Percentiles rank a stretch among this genome's conserved stretches.
phyloP scores from a whole-genome alignment of 2,113 vertebrate species.

The Labeo catla region DNA sequence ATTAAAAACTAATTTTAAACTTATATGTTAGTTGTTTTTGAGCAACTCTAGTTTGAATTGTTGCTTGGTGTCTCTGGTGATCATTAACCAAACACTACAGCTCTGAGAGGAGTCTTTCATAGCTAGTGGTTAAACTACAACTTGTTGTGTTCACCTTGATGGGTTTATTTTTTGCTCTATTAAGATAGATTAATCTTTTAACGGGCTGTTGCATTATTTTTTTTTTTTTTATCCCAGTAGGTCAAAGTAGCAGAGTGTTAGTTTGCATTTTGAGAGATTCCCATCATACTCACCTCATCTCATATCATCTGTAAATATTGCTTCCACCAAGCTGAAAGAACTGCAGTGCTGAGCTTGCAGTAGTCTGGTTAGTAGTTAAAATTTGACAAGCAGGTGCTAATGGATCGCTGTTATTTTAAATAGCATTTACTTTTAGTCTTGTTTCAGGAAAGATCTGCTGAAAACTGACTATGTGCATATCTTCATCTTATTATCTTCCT shows the following conservation, averaged over 20 bases:
- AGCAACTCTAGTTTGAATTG: background rate
- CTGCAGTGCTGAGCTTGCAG: background rate
- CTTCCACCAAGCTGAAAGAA: background rate
- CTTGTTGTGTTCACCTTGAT: constrained; percentile 27
- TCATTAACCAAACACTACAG: background rate
- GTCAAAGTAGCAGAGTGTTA: background rate
- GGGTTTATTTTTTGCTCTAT: constrained; percentile 16
- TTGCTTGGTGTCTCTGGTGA: background rate
- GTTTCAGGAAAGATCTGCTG: background rate
- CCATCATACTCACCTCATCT: background rate
- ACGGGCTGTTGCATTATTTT: background rate
- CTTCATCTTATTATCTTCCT: background rate
- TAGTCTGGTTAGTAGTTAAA: background rate
- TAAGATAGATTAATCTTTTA: constrained; percentile 47
- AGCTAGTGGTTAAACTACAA: constrained; percentile 51
- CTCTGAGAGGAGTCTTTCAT: constrained; percentile 38
- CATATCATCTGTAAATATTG: constrained; percentile 38
- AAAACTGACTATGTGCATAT: background rate
- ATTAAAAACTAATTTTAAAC: background rate
- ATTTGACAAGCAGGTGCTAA: constrained; percentile 24
- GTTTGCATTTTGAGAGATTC: constrained; percentile 9
- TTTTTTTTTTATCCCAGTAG: background rate
- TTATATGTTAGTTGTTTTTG: background rate
- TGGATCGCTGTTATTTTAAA: background rate
- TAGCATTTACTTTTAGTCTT: constrained; percentile 18